These are phyloP conservation scores for Oceanites oceanicus DNA, from an alignment of 2,113 vertebrate species.

Conservation along the genomic window DNA sequence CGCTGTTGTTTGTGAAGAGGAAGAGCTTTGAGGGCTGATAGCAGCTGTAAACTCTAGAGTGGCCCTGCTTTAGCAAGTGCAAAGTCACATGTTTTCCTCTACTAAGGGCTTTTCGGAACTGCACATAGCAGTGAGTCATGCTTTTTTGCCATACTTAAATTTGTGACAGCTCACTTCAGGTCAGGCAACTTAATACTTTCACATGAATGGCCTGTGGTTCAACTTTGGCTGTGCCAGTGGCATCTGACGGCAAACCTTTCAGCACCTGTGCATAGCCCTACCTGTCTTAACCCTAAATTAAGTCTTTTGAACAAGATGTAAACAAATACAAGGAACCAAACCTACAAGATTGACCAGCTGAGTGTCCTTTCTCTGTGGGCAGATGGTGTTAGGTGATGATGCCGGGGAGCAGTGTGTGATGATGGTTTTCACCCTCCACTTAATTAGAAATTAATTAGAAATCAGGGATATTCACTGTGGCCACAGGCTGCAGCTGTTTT, in stretches of 20 bases:
- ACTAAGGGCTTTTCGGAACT: slow-evolving; percentile 39
- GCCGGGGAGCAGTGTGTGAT: not conserved
- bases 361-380: not conserved
- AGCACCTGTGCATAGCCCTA: not conserved
- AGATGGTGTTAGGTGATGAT: not conserved
- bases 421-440: not conserved
- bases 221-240: not conserved
- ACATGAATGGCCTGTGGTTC: not conserved
- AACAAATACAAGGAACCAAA: not conserved
- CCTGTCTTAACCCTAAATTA: not conserved
- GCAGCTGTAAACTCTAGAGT: slow-evolving; percentile 67
- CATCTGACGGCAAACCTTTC: not conserved
- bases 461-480: not conserved
- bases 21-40: slow-evolving; percentile 50
- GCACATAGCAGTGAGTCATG: slow-evolving; percentile 36
- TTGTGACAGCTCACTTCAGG: slow-evolving; percentile 40
- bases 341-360: not conserved
- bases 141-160: slow-evolving; percentile 36
- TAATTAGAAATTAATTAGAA: not conserved
- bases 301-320: not conserved
- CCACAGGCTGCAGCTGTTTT: not conserved
- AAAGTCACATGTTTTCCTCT: slow-evolving; percentile 66
- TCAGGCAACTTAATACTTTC: not conserved
- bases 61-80: slow-evolving; percentile 58
- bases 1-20: slow-evolving; percentile 64